A percentile compares a stretch with the other conserved stretches of the same genome.
Conservation (phyloP, 2,113 vertebrate species). For the Protomyctophum bolini region DNA sequence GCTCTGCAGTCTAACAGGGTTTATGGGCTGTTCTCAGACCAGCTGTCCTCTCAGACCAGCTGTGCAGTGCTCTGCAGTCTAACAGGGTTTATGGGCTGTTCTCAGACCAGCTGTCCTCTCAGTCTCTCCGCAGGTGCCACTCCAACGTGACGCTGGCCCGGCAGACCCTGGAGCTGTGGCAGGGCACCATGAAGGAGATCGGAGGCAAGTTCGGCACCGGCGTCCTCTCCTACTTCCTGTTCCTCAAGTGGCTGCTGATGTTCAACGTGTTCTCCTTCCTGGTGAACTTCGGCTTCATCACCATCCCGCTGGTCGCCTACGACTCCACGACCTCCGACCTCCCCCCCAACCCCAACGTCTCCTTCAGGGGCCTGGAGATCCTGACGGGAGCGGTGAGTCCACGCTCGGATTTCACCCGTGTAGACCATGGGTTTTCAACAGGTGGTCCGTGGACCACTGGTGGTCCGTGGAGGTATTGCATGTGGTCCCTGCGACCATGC, state of each 20-base stretch:
- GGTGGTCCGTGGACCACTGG: too few relatives aligned
- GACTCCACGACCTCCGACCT: conserved; percentile 43
- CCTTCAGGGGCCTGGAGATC: conserved; percentile 90
- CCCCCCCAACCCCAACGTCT: conserved; percentile 61
- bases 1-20: too few relatives aligned
- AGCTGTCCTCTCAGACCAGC: too few relatives aligned
- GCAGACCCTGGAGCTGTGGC: conserved; percentile 78
- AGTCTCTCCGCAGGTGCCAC: conserved; percentile 81
- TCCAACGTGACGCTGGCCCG: conserved; percentile 67
- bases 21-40: too few relatives aligned
- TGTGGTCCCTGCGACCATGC: too few relatives aligned
- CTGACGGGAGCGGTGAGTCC: conserved; percentile 90
- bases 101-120: conserved; percentile 1
- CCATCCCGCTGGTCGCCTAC: conserved; percentile 84
- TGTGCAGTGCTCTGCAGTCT: too few relatives aligned
- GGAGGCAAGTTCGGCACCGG: conserved; percentile 90
- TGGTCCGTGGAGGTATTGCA: too few relatives aligned
- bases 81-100: not conserved
- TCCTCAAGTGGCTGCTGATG: conserved; percentile 91
- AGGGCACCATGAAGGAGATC: conserved; percentile 87
- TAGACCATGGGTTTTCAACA: too few relatives aligned
- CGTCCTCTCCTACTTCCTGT: conserved; percentile 91
- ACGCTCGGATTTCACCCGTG: conserved; percentile 1
- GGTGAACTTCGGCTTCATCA: conserved; percentile 92
- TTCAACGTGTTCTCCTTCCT: conserved; percentile 93